Percentiles rank a stretch among this genome's conserved stretches.
Evolutionary conservation across 2,797 vertebrate species (phyloP).

Genomic region (Lagorchestes hirsutus): DNA sequence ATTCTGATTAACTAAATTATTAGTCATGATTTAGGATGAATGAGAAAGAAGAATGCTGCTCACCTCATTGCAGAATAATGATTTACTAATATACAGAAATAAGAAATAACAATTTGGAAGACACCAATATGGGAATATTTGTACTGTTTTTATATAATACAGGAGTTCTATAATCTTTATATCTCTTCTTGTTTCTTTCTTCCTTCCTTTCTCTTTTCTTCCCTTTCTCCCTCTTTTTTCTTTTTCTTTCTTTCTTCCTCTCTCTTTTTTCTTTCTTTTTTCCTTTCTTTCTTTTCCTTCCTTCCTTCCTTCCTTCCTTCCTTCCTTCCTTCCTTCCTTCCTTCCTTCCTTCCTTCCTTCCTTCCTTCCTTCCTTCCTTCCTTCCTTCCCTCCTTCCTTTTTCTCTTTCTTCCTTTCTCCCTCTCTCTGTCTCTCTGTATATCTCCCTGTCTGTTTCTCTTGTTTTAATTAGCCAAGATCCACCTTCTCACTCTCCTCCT

Average conservation of each 20-base stretch:
- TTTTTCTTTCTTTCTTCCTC: accelerated
- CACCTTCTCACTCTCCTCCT: background rate
- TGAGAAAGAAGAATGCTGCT: background rate
- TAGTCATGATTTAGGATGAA: background rate
- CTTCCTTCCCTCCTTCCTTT: background rate
- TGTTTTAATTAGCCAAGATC: background rate
- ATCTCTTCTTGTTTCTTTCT: background rate
- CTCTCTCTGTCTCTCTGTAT: background rate
- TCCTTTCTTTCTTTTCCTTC: accelerated
- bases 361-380: background rate
- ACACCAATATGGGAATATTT: background rate
- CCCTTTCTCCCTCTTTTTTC: accelerated
- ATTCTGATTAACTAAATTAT: background rate
- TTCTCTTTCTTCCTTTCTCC: background rate
- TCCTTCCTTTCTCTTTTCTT: no score
- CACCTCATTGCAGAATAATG: background rate
- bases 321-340: accelerated
- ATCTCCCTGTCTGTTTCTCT: background rate
- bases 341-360: background rate
- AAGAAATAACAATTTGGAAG: background rate
- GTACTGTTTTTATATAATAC: background rate
- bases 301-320: accelerated
- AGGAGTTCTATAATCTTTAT: background rate
- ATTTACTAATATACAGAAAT: background rate
- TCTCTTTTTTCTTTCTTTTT: accelerated